These are phyloP conservation scores for Laterallus jamaicensis DNA, from an alignment of 2,113 vertebrate species.

Conservation along the genomic window DNA sequence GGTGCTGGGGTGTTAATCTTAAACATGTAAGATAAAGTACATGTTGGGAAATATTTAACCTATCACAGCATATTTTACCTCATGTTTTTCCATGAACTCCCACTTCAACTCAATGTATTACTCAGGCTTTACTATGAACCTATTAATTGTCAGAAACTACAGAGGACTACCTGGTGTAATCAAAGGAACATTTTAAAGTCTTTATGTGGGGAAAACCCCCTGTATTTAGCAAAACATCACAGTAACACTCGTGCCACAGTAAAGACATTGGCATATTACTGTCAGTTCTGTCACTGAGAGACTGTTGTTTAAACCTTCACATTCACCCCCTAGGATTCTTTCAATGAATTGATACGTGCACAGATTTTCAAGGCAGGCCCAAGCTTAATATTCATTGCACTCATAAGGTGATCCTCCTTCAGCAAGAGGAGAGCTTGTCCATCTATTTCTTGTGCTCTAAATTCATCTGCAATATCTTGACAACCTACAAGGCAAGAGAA, in stretches of 20 bases:
- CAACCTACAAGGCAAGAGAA: constrained; percentile 81
- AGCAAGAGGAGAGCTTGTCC: constrained; percentile 96
- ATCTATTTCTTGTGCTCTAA: constrained; percentile 96
- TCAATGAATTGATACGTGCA: constrained; percentile 95
- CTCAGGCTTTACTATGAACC: constrained; percentile 39
- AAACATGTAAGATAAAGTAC: constrained; percentile 61
- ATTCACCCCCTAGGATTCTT: constrained; percentile 80
- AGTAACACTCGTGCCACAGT: constrained; percentile 54
- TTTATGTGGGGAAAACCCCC: constrained; percentile 5
- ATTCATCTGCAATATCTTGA: constrained; percentile 93
- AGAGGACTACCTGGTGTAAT: constrained; percentile 34
- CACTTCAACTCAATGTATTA: constrained; percentile 35
- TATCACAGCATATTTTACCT: constrained; percentile 57
- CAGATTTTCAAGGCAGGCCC: constrained; percentile 98
- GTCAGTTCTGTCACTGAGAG: constrained; percentile 55
- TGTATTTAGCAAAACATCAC: constrained; percentile 52
- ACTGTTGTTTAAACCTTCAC: constrained; percentile 15
- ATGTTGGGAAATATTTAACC: constrained; percentile 38
- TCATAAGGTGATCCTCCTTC: constrained; percentile 98
- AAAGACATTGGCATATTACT: constrained; percentile 55
- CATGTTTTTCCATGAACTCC: constrained; percentile 18
- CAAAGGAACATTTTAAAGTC: constrained; percentile 62
- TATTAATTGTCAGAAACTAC: constrained; percentile 57
- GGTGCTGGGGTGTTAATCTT: constrained; percentile 45
- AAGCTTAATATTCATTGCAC: constrained; percentile 98